Percentiles rank a stretch among this genome's conserved stretches.
Conservation (phyloP, 1,140 invertebrate genomes). For the Plodia interpunctella region DNA sequence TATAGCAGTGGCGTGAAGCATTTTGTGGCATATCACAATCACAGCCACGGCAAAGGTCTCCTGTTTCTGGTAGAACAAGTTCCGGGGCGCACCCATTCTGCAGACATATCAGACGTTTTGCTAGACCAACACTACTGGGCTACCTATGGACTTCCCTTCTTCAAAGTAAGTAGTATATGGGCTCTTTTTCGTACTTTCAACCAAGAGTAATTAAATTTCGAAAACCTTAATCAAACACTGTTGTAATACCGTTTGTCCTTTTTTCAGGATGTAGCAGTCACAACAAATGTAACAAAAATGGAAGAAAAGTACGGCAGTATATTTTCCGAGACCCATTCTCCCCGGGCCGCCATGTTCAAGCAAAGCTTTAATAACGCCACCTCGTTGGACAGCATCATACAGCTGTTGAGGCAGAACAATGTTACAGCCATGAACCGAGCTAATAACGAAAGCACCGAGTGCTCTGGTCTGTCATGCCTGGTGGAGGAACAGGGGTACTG, state of each 20-base stretch:
- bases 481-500: constrained; percentile 43
- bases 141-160: constrained; percentile 89
- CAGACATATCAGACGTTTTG: constrained; percentile 85
- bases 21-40: constrained; percentile 46
- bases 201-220: too few relatives aligned
- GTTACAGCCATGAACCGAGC: constrained; percentile 40
- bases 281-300: constrained; percentile 61
- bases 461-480: constrained; percentile 46
- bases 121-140: constrained; percentile 84
- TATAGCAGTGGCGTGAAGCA: constrained; percentile 54
- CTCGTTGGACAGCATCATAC: constrained; percentile 53
- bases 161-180: constrained; percentile 71
- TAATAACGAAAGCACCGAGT: constrained; percentile 33
- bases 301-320: constrained; percentile 54
- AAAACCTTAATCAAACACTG: too few relatives aligned
- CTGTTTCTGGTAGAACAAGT: constrained; percentile 91
- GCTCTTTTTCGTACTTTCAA: too few relatives aligned
- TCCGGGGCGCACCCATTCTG: constrained; percentile 80
- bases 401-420: constrained; percentile 66
- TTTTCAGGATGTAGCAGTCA: constrained; percentile 65
- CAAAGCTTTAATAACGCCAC: constrained; percentile 61
- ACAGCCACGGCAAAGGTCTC: constrained; percentile 75
- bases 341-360: constrained; percentile 60
- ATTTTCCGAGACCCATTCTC: constrained; percentile 62
- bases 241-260: background rate